Evolutionary conservation across 2,113 vertebrate genomes (phyloP), one percentile per base, ranked within the genome.

Genomic region (Pipa parva): DNA sequence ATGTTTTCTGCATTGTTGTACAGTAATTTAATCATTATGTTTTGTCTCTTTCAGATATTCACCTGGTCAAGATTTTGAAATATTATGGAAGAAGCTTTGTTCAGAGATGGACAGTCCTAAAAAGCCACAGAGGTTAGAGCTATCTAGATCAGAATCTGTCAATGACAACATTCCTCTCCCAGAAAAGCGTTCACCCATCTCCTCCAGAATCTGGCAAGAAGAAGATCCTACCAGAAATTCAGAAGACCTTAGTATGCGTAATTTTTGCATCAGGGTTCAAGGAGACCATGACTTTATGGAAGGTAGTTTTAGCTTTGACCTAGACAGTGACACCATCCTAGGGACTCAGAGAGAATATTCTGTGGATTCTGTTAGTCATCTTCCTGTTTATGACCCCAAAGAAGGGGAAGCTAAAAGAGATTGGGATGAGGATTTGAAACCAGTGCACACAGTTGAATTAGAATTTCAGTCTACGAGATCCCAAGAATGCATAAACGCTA

Each of bases 31-130:
- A n/a, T n/a, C n/a, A n/a, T n/a, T n/a, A n/a, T n/a, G n/a, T n/a
- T n/a, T n/a, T 61, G 21, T 56, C 42, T 76, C 50, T 85, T 84
- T 75, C 79, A 89, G 87, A 76, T 69, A 2, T 26, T 52, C 33
- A n/a, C 57, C 24, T 6, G 33, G 24, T 13, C 58, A 55, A 57
- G 28, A 7, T 0, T 68, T 0, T 0, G 59, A 51, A 74, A 63
- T 79, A 78, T 74, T 63, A 80, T 80, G 85, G 77, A 75, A 79
- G 31, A 76, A 71, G 49, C 50, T 65, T 73, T 65, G n/a, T 52
- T 63, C 0, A 6, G 74, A 74, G 42, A 77, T 83, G 81, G 79
- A 75, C 75, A 83, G 83, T 1, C 70, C 83, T 88, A 77, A 87
- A 79, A 79, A 88, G 51, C 78, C 77, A 0, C 68, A 73, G 72